These are phyloP conservation scores for Hydrolagus affinis DNA, from an alignment of 2,113 vertebrate genomes.

Conservation along the genomic window DNA sequence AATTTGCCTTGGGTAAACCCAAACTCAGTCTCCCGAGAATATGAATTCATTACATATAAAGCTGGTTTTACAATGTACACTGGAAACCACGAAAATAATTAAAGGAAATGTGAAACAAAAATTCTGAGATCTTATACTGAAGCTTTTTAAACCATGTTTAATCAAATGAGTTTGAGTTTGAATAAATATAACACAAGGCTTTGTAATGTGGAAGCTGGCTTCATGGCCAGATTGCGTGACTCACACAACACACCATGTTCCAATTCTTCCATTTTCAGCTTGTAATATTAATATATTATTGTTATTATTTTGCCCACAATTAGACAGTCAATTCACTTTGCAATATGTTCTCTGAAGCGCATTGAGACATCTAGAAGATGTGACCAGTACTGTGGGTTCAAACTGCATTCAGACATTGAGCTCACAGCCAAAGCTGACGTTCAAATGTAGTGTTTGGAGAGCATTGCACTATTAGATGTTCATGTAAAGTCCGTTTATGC, in stretches of 20 bases:
- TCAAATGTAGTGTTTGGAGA: no score
- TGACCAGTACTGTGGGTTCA: no score
- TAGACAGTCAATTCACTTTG: no score
- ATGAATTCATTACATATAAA: neutral
- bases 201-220: neutral
- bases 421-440: no score
- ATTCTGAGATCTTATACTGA: neutral
- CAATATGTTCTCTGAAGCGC: no score
- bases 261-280: neutral
- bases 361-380: no score
- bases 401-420: no score
- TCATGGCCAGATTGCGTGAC: neutral
- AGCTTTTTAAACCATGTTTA: neutral
- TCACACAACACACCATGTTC: neutral
- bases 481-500: no score
- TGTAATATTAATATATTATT: neutral
- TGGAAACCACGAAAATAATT: neutral
- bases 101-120: neutral
- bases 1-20: neutral
- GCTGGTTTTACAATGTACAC: neutral
- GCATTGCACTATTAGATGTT: no score
- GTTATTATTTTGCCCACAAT: no score
- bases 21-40: neutral
- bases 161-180: neutral
- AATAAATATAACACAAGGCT: neutral